Evolutionary conservation across 2,888 invertebrate genomes (phyloP), one percentile per base, ranked within the genome.

Genomic region (Lycophotia porphyrea): DNA sequence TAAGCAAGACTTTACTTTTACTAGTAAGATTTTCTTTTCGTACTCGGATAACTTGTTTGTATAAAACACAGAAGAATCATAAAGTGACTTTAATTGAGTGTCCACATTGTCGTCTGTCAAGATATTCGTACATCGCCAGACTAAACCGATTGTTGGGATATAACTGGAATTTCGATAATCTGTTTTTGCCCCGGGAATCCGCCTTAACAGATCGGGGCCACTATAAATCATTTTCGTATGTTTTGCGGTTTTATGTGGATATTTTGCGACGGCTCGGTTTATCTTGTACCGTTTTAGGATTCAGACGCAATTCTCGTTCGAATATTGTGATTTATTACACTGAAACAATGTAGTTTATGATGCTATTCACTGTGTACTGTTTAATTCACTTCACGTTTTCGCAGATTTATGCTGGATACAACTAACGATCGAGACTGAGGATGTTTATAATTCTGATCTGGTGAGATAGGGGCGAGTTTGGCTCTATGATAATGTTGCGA

Each of bases 141-240:
- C 86, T 90, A 91, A 93, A 91, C 89, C 92, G 93, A 93, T 94
- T 93, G 93, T 92, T 90, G 91, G 91, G n/a, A 82, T 91, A 93
- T 93, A 93, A 93, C 93, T 91, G 91, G 94, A 92, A 93, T 93
- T 93, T 91, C 92, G 93, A 94, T 95, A 95, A 95, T 94, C 94
- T 95, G 94, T 95, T 95, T 94, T 95, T 94, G 92, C 91, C 89
- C 89, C 91, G 89, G 92, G 90, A 92, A 93, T 91, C 93, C 92
- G 92, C 91, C 91, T 92, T 88, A 93, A 93, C 94, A 93, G 93
- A 95, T 94, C 93, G 93, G 90, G 90, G 87, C 89, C 89, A 92
- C 93, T 93, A 94, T 95, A 95, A 95, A 95, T 95, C 95, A 95
- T 95, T 94, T 94, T 93, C 90, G 91, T 94, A 93, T 94, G 93